Conservation (phyloP, 2,888 invertebrate species). For the Petrophora chlorosata region DNA sequence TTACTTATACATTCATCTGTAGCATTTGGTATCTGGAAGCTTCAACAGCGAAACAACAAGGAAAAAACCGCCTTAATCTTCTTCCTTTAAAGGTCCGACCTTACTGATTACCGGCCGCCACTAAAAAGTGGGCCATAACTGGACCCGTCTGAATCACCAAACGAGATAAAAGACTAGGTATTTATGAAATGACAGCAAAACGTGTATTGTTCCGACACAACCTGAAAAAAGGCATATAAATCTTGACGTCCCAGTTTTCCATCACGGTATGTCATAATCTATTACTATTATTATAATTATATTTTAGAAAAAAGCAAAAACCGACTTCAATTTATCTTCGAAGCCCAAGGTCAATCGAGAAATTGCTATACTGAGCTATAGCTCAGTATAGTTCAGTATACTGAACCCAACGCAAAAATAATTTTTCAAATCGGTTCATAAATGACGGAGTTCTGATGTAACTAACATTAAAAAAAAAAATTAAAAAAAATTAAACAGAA, state of each 20-base stretch:
- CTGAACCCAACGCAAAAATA: too few relatives aligned
- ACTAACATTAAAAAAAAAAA: too few relatives aligned
- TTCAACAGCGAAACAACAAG: background rate
- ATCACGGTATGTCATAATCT: too few relatives aligned
- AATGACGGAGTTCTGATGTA: too few relatives aligned
- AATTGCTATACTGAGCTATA: too few relatives aligned
- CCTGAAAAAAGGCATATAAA: constrained; percentile 20
- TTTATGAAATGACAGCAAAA: constrained; percentile 21
- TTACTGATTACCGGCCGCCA: constrained; percentile 26
- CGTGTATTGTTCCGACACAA: constrained; percentile 17
- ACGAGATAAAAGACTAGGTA: constrained; percentile 22
- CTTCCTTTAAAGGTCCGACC: constrained; percentile 21
- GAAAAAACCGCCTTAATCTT: constrained; percentile 26
- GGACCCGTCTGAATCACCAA: constrained; percentile 36
- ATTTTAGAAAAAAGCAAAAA: too few relatives aligned
- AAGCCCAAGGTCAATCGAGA: too few relatives aligned
- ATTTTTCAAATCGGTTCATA: too few relatives aligned
- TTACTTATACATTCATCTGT: background rate
- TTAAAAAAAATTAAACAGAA: too few relatives aligned
- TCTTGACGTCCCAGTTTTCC: constrained; percentile 11
- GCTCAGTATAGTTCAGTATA: too few relatives aligned
- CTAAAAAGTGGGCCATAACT: constrained; percentile 39
- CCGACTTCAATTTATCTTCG: too few relatives aligned
- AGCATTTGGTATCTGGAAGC: background rate
- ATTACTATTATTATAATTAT: too few relatives aligned